Evolutionary conservation across 2,797 vertebrate genomes (phyloP), one percentile per base, ranked within the genome.

Genomic region (Carcharodon carcharias): DNA sequence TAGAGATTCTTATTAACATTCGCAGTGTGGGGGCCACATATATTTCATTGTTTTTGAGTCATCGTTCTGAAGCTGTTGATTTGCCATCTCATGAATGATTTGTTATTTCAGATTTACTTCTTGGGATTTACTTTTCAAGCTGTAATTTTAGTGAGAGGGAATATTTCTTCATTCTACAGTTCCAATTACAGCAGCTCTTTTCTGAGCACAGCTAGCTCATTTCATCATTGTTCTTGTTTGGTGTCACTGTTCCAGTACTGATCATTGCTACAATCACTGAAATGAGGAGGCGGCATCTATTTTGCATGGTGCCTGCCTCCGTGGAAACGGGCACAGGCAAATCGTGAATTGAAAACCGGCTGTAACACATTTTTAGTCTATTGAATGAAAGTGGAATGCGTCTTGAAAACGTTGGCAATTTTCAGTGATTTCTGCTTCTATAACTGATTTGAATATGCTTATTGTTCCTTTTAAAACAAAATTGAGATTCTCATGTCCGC

Each of bases 71-170:
- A n/a, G 16, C 69, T 96, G 28, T 96, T 96, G 97, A 96, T 97
- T 97, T 97, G 96, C 97, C 96, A 96, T 96, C 35, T 18, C 94
- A 97, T 97, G 96, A 97, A 97, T 97, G 96, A 97, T 97, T 97
- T 97, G 0, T 63, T 11, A 31, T 97, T 96, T 96, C 96, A 95
- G 45, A 11, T 69, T 95, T 67, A 71, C 50, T 95, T 54, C 45
- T 71, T 54, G 93, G 65, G 40, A 71, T 95, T 69, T 95, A 11
- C 18, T 95, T 95, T 40, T 54, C 67, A 21, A 54, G 14, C 93
- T 73, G 21, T 35, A 77, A 95, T 77, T 95, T 56, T 95, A 45
- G 45, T 73, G 94, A 12, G 94, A 35, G 50, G 28, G 54, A 93
- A 65, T n/a, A 93, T 40, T 26, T 95, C 56, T 69, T 35, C 45